Percentiles rank a stretch among this genome's conserved stretches.
Conservation (phyloP, 2,888 invertebrate genomes). For the Caenorhabditis sulstoni region DNA sequence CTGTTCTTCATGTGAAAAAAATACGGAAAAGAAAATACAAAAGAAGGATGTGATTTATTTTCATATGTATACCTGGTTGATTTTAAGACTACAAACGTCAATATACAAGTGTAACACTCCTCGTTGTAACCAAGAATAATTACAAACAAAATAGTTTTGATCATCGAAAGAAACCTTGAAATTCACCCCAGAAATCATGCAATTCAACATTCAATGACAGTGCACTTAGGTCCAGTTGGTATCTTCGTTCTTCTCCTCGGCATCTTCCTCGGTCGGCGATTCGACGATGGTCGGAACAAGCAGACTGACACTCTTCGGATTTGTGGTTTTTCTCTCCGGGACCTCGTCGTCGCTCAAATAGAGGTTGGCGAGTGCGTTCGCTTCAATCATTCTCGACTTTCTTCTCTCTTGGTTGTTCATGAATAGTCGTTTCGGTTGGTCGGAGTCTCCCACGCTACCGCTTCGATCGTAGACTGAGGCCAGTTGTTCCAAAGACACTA, state of each 20-base stretch:
- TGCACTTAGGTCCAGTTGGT: constrained; percentile 29
- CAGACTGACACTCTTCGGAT: constrained; percentile 34
- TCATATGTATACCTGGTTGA: neutral
- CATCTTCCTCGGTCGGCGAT: constrained; percentile 13
- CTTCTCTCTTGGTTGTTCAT: constrained; percentile 49
- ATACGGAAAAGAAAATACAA: neutral
- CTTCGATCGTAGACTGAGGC: constrained; percentile 71
- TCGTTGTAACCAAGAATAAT: constrained; percentile 11
- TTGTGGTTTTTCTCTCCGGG: constrained; percentile 33
- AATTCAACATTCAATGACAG: constrained; percentile 18
- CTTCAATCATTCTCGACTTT: constrained; percentile 57
- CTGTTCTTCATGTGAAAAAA: constrained; percentile 15
- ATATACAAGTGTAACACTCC: constrained; percentile 5
- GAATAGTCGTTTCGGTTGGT: constrained; percentile 47
- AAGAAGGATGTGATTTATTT: neutral
- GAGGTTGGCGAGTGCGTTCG: constrained; percentile 25
- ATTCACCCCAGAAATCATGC: neutral
- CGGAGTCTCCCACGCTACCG: constrained; percentile 36
- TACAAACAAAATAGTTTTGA: neutral
- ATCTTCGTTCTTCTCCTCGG: constrained; percentile 21
- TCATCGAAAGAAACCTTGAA: constrained; percentile 34
- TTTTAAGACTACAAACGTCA: neutral
- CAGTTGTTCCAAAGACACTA: constrained; percentile 73
- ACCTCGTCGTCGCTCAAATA: constrained; percentile 50
- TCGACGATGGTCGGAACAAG: constrained; percentile 35